Conservation (phyloP, 1,140 invertebrate species). For the Asbolus verrucosus region DNA sequence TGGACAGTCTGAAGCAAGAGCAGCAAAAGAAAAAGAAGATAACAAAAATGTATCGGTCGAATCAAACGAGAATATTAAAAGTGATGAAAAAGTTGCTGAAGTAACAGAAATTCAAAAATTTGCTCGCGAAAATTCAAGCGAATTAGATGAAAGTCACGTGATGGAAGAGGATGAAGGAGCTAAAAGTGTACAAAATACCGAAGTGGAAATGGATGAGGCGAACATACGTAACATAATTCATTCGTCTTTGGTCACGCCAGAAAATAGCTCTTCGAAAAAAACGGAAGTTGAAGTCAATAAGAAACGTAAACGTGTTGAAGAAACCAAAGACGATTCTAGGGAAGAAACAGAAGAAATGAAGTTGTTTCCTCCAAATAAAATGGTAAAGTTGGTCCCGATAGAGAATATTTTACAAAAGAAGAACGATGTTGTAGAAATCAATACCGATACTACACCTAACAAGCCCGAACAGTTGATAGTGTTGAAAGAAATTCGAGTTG, state of each 20-base stretch:
- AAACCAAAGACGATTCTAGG: background rate
- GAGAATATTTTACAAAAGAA: conserved; percentile 27
- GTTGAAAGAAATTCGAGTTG: conserved; percentile 23
- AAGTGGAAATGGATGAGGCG: conserved; percentile 39
- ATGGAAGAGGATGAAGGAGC: background rate
- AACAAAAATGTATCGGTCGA: background rate
- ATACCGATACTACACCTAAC: conserved; percentile 11
- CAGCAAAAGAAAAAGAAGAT: conserved; percentile 18
- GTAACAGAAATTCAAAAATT: too few species aligned
- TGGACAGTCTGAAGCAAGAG: conserved; percentile 17
- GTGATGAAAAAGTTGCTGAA: too few species aligned
- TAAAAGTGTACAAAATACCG: conserved; percentile 9
- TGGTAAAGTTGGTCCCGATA: conserved; percentile 21
- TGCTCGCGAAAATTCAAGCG: background rate
- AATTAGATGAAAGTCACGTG: conserved; percentile 4
- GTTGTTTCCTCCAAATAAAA: conserved; percentile 19
- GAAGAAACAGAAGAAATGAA: conserved; percentile 1
- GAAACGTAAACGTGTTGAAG: conserved; percentile 25
- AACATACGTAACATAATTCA: conserved; percentile 56
- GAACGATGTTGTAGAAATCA: conserved; percentile 40
- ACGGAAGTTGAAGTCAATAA: conserved; percentile 10
- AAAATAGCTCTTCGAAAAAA: conserved; percentile 1
- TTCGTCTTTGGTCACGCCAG: conserved; percentile 47
- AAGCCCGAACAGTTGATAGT: conserved; percentile 24
- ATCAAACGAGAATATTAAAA: background rate